These are phyloP conservation scores for Saimiri boliviensis DNA, from an alignment of 2,113 vertebrate genomes.

Conservation along the genomic window DNA sequence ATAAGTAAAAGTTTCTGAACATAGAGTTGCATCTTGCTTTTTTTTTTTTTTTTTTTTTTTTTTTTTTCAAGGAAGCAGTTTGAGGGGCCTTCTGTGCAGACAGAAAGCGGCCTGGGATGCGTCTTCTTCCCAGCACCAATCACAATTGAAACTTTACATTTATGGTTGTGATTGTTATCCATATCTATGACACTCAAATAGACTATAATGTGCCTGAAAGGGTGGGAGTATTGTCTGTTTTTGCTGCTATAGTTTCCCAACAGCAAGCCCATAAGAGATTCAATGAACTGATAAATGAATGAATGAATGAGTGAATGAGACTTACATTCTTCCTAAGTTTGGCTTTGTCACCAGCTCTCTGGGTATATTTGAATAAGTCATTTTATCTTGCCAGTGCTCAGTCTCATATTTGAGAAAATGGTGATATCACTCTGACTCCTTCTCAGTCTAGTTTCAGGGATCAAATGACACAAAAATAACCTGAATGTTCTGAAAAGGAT, in stretches of 20 bases:
- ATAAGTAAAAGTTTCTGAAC: not conserved
- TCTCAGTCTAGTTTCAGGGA: not conserved
- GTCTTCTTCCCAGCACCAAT: not conserved
- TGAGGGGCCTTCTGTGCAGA: not conserved
- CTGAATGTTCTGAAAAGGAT: not conserved
- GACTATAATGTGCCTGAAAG: not conserved
- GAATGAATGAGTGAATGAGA: not conserved
- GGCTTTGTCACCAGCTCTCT: not conserved
- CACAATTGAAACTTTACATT: not conserved
- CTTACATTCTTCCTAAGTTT: not conserved
- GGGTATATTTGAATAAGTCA: not conserved
- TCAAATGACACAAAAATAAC: not conserved
- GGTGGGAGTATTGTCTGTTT: not conserved
- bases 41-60: not conserved
- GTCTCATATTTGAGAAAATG: slow-evolving; percentile 1
- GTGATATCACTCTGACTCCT: not conserved
- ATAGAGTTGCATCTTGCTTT: not conserved
- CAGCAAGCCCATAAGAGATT: not conserved
- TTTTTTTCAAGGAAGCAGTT: not conserved
- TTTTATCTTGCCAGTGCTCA: not conserved
- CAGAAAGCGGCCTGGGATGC: not conserved
- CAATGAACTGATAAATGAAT: not conserved
- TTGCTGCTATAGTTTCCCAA: not conserved
- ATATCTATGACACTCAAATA: not conserved
- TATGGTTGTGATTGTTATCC: not conserved